Percentiles rank a stretch among this genome's conserved stretches.
phyloP scores from a whole-genome alignment of 2,888 invertebrate species.

The Scrobipalpa atriplicella region DNA sequence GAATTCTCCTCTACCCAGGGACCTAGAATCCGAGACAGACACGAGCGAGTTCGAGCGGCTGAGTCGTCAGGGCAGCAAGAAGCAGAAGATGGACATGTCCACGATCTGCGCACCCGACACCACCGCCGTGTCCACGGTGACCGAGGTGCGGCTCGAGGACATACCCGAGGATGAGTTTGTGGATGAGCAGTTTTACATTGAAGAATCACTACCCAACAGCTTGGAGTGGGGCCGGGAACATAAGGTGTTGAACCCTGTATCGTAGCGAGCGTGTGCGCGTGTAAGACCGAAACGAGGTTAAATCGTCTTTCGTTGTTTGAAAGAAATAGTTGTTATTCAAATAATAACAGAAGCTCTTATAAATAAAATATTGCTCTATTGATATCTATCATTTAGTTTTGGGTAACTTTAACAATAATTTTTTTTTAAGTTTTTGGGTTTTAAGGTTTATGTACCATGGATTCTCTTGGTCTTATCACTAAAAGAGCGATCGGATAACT shows the following conservation, averaged over 20 bases:
- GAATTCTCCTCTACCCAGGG: constrained; percentile 75
- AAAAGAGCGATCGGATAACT: no score
- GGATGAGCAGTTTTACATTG: constrained; percentile 93
- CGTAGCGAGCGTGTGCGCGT: not conserved
- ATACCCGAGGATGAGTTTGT: constrained; percentile 84
- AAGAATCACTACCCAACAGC: constrained; percentile 93
- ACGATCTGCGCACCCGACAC: constrained; percentile 73
- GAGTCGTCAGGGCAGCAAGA: constrained; percentile 81
- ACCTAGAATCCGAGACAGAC: constrained; percentile 91
- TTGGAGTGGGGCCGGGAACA: constrained; percentile 86
- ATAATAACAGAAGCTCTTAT: no score
- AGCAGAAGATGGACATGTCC: constrained; percentile 65
- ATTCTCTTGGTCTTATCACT: no score
- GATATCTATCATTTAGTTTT: no score
- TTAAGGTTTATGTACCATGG: no score
- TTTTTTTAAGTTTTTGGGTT: no score
- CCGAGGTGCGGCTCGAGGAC: constrained; percentile 80
- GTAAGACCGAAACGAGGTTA: not conserved
- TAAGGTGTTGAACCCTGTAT: constrained; percentile 63
- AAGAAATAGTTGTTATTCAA: no score
- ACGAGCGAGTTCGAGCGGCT: constrained; percentile 93
- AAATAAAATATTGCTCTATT: no score
- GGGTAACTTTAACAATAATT: no score
- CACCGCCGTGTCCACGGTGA: constrained; percentile 79
- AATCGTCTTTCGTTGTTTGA: no score